phyloP scores from a whole-genome alignment of 64 coral and sea anemone genomes.

The Actinia tenebrosa region DNA sequence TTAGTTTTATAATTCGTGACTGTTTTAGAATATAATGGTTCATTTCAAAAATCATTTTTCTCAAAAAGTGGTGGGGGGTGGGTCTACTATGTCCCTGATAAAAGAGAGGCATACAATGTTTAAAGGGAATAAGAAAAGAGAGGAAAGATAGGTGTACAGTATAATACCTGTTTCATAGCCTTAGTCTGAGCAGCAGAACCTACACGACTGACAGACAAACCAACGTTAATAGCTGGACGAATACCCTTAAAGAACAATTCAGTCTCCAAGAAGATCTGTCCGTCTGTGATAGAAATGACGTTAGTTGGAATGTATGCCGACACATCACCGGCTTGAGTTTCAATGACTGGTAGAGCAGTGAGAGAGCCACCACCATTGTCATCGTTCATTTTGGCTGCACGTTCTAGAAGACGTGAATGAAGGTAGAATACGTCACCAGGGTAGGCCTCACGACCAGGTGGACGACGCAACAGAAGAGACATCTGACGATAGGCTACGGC shows the following conservation, averaged over 20 bases:
- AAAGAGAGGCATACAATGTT: no score
- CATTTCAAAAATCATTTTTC: no score
- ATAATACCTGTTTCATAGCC: slow-evolving; percentile 96
- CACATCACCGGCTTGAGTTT: slow-evolving; percentile 99
- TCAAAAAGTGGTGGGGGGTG: no score
- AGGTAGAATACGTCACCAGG: slow-evolving; percentile 99
- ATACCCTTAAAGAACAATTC: slow-evolving; percentile 99
- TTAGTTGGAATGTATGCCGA: slow-evolving; percentile 98
- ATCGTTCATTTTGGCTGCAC: slow-evolving; percentile 99
- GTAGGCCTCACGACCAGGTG: slow-evolving; percentile 97
- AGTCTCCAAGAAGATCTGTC: slow-evolving; percentile 98
- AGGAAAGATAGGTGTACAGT: not conserved
- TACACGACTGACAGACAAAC: slow-evolving; percentile 95
- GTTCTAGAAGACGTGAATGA: slow-evolving; percentile 93
- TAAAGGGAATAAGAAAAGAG: not conserved
- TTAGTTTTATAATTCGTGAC: no score
- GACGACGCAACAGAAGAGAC: slow-evolving; percentile 91
- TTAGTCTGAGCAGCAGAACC: slow-evolving; percentile 98
- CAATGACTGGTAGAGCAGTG: slow-evolving; percentile 95
- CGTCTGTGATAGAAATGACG: slow-evolving; percentile 99
- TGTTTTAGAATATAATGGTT: no score
- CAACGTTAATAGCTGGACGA: slow-evolving; percentile 98
- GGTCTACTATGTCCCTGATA: no score
- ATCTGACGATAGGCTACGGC: slow-evolving; percentile 99
- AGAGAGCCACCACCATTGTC: slow-evolving; percentile 90